Evolutionary conservation across 1,140 invertebrate genomes (phyloP), one percentile per base, ranked within the genome.

Genomic region (Muscidifurax raptorellus): DNA sequence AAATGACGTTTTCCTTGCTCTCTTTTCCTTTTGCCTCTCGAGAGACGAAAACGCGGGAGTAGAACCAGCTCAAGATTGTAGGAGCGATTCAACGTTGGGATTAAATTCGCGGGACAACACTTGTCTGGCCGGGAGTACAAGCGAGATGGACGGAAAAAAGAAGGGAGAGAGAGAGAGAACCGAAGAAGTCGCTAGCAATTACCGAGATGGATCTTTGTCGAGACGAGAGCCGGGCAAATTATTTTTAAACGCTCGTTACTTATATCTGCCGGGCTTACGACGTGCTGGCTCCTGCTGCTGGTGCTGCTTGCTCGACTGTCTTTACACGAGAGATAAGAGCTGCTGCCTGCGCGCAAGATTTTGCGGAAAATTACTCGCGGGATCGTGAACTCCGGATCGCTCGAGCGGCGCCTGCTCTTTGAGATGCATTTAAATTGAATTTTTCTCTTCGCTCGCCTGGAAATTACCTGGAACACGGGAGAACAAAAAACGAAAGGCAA

Each of bases 221-320:
- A 66, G 74, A 36, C 25, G 30, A 10, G 64, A 77, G 40, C 4
- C 1, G 47, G 40, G 44, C 40, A 78, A 83, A 78, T 78, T 78
- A 69, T 78, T 83, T 52, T 83, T 83, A 36, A 82, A 75, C 44
- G 15, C 28, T 74, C 47, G 40, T 80, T 81, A 80, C 67, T 52
- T 67, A 80, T 71, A 47, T 30, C 25, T 80, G 18, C 25, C 15
- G 18, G 18, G 32, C 71, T 59, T 18, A 18, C 18, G 52, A 59
- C 52, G 6, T 12, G 71, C 36, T 36, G 18, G 22, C n/a, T 40
- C 32, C 15, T 22, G 2, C 40, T 44, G 36, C 36, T 40, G 9
- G n/a, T n/a, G n/a, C n/a, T 5, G 1, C 71, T 4, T 22, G 18
- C 72, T 13, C 72, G 32, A 22, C n/a, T 27, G 7, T 44, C 40